Base-by-base conservation (phyloP, 2,113 vertebrate species). In the Pterocles orientalis region DNA sequence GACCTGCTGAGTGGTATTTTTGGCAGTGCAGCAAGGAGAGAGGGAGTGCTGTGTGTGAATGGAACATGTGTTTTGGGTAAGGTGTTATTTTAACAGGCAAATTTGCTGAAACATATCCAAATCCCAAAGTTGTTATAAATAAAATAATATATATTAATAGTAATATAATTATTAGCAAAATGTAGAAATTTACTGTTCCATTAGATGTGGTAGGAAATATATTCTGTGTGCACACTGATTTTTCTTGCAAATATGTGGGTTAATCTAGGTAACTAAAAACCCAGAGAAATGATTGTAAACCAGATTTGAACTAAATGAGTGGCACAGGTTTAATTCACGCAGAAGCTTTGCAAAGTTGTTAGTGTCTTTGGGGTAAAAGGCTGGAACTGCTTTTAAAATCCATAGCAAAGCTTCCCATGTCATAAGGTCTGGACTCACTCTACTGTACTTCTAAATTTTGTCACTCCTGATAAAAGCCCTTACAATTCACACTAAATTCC, bases 21-120 rank as follows among this genome's bases (percentile, higher is more conserved):
- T 68, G 64, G 45, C n/a, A 71, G 18, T 1, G 7, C 17, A 3
- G 6, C 28, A 45, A 72, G 51, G 14, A 64, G 9, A 19, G n/a
- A 9, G n/a, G 8, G 29, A 48, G 11, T 1, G 1, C 16, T 60
- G 8, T 4, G 2, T 29, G 15, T 28, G 17, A 18, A 50, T 31
- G 5, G 9, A 92, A 14, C 1, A 1, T 0, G 0, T 69, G 3
- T 65, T 73, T 81, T 31, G 19, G 19, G 8, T 62, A 73, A 14
- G 6, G 8, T 81, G 34, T 51, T 90, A 29, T 34, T 83, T 83
- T 75, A 84, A 53, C 12, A 48, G 29, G 9, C 3, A 34, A 33
- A 28, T 60, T 78, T 88, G 71, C 13, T 31, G 33, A 66, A 82
- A n/a, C 0, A 25, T 33, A 24, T 12, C 2, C 23, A 89, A 82